Conservation (phyloP, 37 sponge, comb jelly and placozoan genomes). For the Aplysina aerophoba region DNA sequence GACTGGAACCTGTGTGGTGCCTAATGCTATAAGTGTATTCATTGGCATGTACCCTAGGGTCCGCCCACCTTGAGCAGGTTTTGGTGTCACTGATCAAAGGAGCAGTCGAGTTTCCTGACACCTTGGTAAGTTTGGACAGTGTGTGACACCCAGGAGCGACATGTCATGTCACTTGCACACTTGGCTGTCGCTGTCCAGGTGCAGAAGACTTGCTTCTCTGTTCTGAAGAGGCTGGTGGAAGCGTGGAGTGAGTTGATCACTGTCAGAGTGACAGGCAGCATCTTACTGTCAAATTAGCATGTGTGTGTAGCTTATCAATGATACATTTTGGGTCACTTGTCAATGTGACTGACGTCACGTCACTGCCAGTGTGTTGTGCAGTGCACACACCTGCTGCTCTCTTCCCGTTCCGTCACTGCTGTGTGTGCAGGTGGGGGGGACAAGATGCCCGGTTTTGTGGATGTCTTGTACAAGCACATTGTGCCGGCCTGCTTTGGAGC, state of each 20-base stretch:
- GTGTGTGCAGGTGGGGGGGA: slow-evolving; percentile 42
- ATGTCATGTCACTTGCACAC: not conserved
- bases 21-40: not conserved
- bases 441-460: slow-evolving; percentile 62
- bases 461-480: slow-evolving; percentile 73
- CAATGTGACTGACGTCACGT: not conserved
- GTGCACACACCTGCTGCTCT: not conserved
- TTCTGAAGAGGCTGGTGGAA: slow-evolving; percentile 69
- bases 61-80: slow-evolving; percentile 59
- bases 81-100: slow-evolving; percentile 63
- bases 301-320: no score
- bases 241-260: slow-evolving; percentile 62
- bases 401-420: not conserved
- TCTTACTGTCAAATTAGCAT: not conserved
- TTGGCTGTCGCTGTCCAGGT: slow-evolving; percentile 23
- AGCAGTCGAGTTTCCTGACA: slow-evolving; percentile 68
- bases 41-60: slow-evolving; percentile 16
- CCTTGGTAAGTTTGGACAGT: slow-evolving; percentile 50
- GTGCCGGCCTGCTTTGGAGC: slow-evolving; percentile 84
- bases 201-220: slow-evolving; percentile 78
- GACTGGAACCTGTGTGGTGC: not conserved
- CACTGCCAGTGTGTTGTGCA: not conserved
- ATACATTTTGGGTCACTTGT: not conserved
- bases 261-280: not conserved
- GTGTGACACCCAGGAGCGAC: not conserved